These are phyloP conservation scores for Garrulus glandarius DNA, from an alignment of 2,797 vertebrate genomes.

Conservation along the genomic window DNA sequence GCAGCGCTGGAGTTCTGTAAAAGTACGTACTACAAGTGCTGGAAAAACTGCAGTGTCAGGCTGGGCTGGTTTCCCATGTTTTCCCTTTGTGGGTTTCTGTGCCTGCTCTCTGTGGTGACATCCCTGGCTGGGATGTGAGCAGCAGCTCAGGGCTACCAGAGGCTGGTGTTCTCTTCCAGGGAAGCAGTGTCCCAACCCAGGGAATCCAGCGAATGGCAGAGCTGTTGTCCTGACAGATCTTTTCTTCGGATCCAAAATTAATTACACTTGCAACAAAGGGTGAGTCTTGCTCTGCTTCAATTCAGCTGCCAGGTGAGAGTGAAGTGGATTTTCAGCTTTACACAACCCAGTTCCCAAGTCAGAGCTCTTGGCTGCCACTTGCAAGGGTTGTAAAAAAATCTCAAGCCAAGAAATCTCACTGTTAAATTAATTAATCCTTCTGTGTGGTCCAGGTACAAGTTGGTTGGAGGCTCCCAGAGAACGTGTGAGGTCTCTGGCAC, in stretches of 20 bases:
- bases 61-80: neutral
- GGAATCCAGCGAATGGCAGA: neutral
- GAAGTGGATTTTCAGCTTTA: neutral
- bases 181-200: constrained; percentile 19
- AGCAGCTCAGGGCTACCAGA: neutral
- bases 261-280: constrained; percentile 60
- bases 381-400: neutral
- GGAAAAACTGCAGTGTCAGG: accelerated
- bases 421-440: neutral
- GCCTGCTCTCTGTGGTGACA: neutral
- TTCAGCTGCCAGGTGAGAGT: neutral
- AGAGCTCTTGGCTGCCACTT: neutral
- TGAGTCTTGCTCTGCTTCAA: neutral
- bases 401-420: neutral
- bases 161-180: neutral
- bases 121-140: neutral
- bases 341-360: neutral
- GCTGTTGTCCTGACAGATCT: constrained; percentile 35
- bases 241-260: constrained; percentile 46
- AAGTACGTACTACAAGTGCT: neutral
- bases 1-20: neutral
- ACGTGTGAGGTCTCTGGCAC: constrained; percentile 43
- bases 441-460: constrained; percentile 49
- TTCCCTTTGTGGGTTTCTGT: neutral
- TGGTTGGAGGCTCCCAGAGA: constrained; percentile 50